Evolutionary conservation across 2,797 vertebrate genomes (phyloP).

Genomic region (Acrocephalus scirpaceus): DNA sequence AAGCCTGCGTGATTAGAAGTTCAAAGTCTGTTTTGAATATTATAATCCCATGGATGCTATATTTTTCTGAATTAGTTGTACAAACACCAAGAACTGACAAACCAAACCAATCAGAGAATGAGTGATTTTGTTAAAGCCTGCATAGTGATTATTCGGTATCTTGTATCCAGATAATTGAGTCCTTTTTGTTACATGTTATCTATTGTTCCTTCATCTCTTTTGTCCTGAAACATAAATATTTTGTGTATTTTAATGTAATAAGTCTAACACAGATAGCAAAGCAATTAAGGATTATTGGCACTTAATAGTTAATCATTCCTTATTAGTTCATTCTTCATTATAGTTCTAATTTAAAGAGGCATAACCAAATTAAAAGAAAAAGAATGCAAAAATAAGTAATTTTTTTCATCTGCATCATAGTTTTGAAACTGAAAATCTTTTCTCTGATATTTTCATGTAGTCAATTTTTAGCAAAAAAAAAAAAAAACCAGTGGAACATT

Average conservation of each 20-base stretch:
- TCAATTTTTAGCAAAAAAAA: not conserved
- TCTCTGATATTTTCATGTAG: not conserved
- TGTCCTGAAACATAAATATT: not conserved
- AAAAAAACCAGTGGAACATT: not conserved
- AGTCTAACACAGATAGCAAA: not conserved
- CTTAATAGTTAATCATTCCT: not conserved
- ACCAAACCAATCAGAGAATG: not conserved
- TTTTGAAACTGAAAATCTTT: not conserved
- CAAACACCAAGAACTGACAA: not conserved
- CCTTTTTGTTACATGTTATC: not conserved
- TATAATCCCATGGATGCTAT: not conserved
- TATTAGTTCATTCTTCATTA: not conserved
- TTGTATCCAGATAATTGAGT: not conserved
- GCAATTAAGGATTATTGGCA: not conserved
- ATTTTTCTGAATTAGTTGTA: not conserved
- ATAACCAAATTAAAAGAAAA: not conserved
- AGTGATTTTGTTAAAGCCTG: not conserved
- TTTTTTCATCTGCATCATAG: not conserved
- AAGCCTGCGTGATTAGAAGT: not conserved
- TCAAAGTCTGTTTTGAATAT: not conserved
- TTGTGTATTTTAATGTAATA: not conserved
- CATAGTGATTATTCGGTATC: not conserved
- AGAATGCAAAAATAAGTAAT: not conserved
- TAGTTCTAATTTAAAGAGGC: not conserved
- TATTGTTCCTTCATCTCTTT: not conserved